Evolutionary conservation across 1,140 invertebrate species (phyloP).

Genomic region (Pissodes strobi): DNA sequence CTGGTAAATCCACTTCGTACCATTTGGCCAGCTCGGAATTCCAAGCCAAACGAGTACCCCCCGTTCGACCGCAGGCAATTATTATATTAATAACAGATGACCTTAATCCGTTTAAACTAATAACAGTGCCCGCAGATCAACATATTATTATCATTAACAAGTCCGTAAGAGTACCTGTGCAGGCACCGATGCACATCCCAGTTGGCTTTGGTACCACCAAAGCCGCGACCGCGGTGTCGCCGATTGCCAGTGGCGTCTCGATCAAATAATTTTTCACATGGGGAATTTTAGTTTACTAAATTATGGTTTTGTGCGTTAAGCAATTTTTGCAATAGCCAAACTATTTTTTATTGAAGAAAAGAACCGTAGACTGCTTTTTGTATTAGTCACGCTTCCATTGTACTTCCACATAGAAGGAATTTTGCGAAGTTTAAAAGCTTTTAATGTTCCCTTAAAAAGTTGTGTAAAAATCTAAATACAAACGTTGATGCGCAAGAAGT

Average conservation of each 20-base stretch:
- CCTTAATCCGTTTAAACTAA: conserved; percentile 34
- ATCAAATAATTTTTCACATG: not conserved
- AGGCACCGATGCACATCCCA: conserved; percentile 19
- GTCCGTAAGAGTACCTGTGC: conserved; percentile 25
- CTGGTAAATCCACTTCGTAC: too few relatives aligned
- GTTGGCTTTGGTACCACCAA: conserved; percentile 8
- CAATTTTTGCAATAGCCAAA: too few relatives aligned
- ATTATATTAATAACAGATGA: conserved; percentile 23
- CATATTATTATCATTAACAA: conserved; percentile 32
- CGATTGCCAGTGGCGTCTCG: conserved; percentile 1
- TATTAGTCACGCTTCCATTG: too few relatives aligned
- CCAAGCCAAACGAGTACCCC: conserved; percentile 7
- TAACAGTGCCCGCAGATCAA: conserved; percentile 16
- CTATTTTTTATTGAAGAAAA: too few relatives aligned
- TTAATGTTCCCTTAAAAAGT: too few relatives aligned
- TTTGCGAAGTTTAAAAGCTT: too few relatives aligned
- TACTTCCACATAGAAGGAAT: too few relatives aligned
- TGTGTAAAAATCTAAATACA: too few relatives aligned
- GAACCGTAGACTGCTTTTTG: too few relatives aligned
- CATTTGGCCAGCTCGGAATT: conserved; percentile 6
- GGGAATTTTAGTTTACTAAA: too few relatives aligned
- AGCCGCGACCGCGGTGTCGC: not conserved
- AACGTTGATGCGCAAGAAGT: too few relatives aligned
- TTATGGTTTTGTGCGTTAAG: too few relatives aligned
- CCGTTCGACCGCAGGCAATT: not conserved